Conservation (phyloP, 2,888 invertebrate species). For the Nomada fucata region DNA sequence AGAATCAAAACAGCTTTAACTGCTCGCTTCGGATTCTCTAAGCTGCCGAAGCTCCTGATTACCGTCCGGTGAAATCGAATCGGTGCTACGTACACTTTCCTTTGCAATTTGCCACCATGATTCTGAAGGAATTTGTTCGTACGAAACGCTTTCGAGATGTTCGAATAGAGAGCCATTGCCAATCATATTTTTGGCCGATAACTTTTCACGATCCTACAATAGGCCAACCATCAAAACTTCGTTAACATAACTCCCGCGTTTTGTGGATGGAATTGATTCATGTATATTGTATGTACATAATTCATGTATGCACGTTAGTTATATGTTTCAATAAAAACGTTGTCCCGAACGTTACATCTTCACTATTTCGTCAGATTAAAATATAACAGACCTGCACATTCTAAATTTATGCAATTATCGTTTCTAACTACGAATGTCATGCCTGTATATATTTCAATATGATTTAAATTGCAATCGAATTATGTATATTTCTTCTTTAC, state of each 20-base stretch:
- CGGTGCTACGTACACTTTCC: background rate
- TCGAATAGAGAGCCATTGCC: constrained; percentile 29
- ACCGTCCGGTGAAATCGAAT: constrained; percentile 26
- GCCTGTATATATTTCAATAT: background rate
- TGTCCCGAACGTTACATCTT: too few relatives aligned
- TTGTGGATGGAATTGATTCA: too few relatives aligned
- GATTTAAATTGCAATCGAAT: background rate
- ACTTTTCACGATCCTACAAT: background rate
- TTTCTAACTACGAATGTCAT: background rate
- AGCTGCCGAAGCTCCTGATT: background rate
- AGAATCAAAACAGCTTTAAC: constrained; percentile 43
- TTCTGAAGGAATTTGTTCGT: constrained; percentile 6
- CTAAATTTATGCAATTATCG: background rate
- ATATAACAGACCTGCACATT: too few relatives aligned
- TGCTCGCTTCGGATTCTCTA: constrained; percentile 23
- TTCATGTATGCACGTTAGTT: too few relatives aligned
- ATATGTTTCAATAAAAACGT: too few relatives aligned
- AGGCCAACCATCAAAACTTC: background rate
- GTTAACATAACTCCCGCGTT: too few relatives aligned
- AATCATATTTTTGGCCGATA: background rate
- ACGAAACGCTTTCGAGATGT: constrained; percentile 10
- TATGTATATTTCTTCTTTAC: constrained; percentile 1
- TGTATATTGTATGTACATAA: too few relatives aligned
- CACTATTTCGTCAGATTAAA: too few relatives aligned
- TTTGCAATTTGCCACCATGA: constrained; percentile 14